Evolutionary conservation across 2,888 invertebrate genomes (phyloP), one percentile per base, ranked within the genome.

Genomic region (Hypena proboscidalis): DNA sequence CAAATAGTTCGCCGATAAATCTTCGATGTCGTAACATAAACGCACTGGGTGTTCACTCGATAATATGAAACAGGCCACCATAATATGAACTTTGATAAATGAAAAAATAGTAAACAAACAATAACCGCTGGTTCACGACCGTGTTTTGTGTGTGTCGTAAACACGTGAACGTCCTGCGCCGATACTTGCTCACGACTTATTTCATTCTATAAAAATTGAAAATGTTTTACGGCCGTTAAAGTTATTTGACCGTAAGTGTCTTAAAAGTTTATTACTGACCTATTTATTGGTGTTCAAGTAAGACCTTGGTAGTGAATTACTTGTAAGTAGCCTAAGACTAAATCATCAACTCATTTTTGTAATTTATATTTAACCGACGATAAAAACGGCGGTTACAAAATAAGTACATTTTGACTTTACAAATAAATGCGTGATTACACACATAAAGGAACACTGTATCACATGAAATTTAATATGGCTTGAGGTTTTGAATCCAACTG

Each of bases 31-130:
- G 23, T 44, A 63, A 59, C 46, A 59, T 50, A 60, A 57, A 44
- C 54, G 33, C 37, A 25, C 31, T 46, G 53, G 46, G 46, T 56
- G 50, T 63, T 56, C 46, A 53, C 57, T 60, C 50, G 50, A 42
- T 46, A 54, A 41, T 46, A 45, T 43, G 57, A 26, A 56, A 56
- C 61, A 61, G 44, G 49, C 48, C 53, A 49, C 44, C 49, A n/a
- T n/a, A 45, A 26, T 45, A 56, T 44, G 41, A 45, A 56, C 27
- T 52, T 65, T 49, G 42, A 59, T 64, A 60, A 56, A 56, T 48
- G 51, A 58, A 56, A 47, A 53, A 44, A 44, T 57, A 47, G 50
- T 50, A 57, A 58, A 45, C 53, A 44, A 36, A 10, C 58, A 41
- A 44, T 44, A 36, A 44, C 52, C 30, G 50, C 37, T 40, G 43